Evolutionary conservation across 2,888 invertebrate genomes (phyloP).

Genomic region (Gortyna flavago): DNA sequence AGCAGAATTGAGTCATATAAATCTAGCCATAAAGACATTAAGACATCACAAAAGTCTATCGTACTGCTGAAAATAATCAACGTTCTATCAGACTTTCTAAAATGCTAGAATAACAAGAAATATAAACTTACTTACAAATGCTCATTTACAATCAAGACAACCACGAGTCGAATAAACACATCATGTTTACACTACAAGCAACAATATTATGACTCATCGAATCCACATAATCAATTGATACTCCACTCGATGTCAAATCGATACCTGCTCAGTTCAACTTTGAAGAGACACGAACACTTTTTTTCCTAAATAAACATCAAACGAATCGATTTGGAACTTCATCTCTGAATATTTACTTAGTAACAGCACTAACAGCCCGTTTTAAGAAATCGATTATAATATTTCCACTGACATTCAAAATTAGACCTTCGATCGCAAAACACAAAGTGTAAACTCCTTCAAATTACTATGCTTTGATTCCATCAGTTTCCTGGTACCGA

Average conservation of each 20-base stretch:
- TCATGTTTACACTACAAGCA: slow-evolving; percentile 64
- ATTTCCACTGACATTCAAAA: slow-evolving; percentile 56
- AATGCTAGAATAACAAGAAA: slow-evolving; percentile 38
- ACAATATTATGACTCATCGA: slow-evolving; percentile 75
- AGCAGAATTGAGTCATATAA: not conserved
- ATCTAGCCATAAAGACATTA: not conserved
- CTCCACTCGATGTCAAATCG: slow-evolving; percentile 80
- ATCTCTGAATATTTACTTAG: slow-evolving; percentile 87
- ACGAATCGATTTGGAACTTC: slow-evolving; percentile 85
- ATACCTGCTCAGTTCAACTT: slow-evolving; percentile 64
- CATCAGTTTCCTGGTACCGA: slow-evolving; percentile 61
- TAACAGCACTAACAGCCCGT: slow-evolving; percentile 88
- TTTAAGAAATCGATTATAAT: slow-evolving; percentile 84
- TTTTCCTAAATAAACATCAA: slow-evolving; percentile 85
- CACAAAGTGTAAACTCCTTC: slow-evolving; percentile 55
- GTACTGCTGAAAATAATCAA: not conserved
- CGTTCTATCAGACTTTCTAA: slow-evolving; percentile 3
- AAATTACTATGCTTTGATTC: slow-evolving; percentile 32
- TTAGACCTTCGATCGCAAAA: slow-evolving; percentile 57
- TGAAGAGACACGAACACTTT: slow-evolving; percentile 79
- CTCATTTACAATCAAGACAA: slow-evolving; percentile 62
- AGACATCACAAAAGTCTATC: not conserved
- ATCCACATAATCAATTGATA: slow-evolving; percentile 77
- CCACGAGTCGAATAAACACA: slow-evolving; percentile 59
- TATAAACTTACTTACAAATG: slow-evolving; percentile 46